Conservation (phyloP, 2,113 vertebrate species). For the Ciconia stormi region DNA sequence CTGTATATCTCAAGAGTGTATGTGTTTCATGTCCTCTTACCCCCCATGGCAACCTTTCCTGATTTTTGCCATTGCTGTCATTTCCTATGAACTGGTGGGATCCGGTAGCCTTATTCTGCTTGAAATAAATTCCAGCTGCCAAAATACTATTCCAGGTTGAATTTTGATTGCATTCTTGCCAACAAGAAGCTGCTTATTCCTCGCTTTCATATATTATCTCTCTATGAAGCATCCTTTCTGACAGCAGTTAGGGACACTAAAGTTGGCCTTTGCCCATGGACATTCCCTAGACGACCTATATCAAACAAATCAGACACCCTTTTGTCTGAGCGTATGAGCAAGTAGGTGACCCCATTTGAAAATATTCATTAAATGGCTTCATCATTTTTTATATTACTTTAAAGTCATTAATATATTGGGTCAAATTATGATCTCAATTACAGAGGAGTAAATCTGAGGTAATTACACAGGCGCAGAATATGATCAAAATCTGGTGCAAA, state of each 20-base stretch:
- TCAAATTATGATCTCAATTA: constrained; percentile 40
- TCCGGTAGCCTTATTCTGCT: background rate
- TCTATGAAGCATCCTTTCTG: background rate
- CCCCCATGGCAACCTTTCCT: background rate
- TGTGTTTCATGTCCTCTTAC: background rate
- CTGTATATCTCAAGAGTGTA: background rate
- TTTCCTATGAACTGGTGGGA: background rate
- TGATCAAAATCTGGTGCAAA: constrained; percentile 16
- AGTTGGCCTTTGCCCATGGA: background rate
- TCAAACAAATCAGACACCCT: constrained; percentile 50
- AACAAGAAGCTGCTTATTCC: background rate
- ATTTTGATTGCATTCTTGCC: background rate
- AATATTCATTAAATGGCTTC: constrained; percentile 60
- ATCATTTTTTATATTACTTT: constrained; percentile 39
- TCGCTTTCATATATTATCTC: background rate
- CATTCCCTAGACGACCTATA: background rate
- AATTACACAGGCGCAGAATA: background rate
- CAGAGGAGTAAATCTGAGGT: constrained; percentile 13
- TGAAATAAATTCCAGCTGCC: background rate
- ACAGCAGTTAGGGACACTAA: background rate
- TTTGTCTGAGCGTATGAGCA: constrained; percentile 32
- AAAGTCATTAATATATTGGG: constrained; percentile 21
- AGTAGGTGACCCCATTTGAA: constrained; percentile 56
- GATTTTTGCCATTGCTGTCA: background rate
- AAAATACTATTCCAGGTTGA: background rate